These are phyloP conservation scores for Strix uralensis DNA, from an alignment of 2,113 vertebrate genomes.

Conservation along the genomic window DNA sequence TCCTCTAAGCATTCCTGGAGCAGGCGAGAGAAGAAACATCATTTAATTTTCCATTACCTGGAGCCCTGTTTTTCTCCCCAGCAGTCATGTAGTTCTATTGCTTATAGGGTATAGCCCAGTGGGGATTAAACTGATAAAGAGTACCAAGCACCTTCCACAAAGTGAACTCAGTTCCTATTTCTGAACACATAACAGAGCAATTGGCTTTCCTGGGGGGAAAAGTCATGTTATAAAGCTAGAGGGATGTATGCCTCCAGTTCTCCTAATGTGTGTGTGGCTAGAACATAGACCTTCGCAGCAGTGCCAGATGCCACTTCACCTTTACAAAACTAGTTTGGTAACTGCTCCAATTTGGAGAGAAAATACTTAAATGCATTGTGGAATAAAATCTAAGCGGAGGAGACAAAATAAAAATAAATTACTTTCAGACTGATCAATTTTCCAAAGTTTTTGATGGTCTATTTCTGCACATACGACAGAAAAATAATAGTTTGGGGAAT, in stretches of 20 bases:
- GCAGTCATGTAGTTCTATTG: not conserved
- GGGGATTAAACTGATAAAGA: not conserved
- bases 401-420: not conserved
- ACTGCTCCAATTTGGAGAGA: not conserved
- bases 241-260: not conserved
- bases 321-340: not conserved
- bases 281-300: not conserved
- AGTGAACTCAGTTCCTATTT: not conserved
- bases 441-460: not conserved
- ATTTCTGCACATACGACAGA: not conserved
- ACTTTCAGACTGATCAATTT: not conserved
- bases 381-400: not conserved
- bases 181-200: not conserved
- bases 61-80: not conserved
- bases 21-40: not conserved
- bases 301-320: not conserved
- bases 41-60: not conserved
- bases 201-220: not conserved
- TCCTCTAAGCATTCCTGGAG: not conserved
- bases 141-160: not conserved
- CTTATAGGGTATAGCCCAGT: not conserved
- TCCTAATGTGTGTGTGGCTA: rapidly evolving
- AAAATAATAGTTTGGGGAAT: not conserved
- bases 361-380: not conserved
- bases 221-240: not conserved